A percentile compares a stretch with the other conserved stretches of the same genome.
phyloP scores from a whole-genome alignment of 2,888 invertebrate genomes.

The Oxystoma pomonae region DNA sequence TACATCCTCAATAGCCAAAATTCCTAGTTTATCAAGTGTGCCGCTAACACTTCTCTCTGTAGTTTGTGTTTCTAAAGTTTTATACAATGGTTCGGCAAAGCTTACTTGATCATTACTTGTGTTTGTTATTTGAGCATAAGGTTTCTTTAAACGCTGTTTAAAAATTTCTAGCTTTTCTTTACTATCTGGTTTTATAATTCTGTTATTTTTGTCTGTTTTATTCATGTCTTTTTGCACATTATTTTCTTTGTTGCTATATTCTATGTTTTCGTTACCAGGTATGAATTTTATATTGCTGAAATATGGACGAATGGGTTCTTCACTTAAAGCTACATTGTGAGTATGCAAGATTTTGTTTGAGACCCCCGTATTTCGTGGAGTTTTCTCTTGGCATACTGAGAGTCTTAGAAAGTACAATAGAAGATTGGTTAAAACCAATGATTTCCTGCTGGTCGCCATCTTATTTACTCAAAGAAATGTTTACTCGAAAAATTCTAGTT shows the following conservation, averaged over 20 bases:
- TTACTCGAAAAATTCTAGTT: no score
- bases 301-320: not conserved
- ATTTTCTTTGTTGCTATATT: not conserved
- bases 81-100: not conserved
- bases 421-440: not conserved
- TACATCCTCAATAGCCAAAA: not conserved
- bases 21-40: not conserved
- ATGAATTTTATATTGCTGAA: not conserved
- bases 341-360: not conserved
- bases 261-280: not conserved
- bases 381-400: not conserved
- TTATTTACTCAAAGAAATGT: no score
- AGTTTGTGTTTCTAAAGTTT: no score
- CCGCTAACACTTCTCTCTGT: no score
- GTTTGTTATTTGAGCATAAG: not conserved
- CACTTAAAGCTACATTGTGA: not conserved
- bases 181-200: no score
- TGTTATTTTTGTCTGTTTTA: not conserved
- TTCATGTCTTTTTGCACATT: not conserved
- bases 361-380: not conserved
- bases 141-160: no score
- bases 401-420: not conserved
- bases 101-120: not conserved
- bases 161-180: no score
- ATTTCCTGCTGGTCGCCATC: not conserved